Conservation (phyloP, 2,797 vertebrate species). For the Todus mexicanus region DNA sequence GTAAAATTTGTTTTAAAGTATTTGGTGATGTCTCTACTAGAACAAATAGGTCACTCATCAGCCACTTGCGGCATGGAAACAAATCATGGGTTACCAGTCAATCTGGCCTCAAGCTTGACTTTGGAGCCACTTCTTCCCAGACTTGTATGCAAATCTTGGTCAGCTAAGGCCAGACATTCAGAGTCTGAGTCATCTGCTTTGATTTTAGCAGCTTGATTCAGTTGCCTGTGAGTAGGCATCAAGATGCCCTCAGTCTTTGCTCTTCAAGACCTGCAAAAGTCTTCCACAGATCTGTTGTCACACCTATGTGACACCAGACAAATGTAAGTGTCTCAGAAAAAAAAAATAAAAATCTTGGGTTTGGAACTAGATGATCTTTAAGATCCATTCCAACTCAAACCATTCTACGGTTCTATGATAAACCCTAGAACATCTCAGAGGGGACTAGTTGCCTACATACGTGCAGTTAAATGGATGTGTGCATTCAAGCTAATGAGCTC, state of each 20-base stretch:
- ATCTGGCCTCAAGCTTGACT: background rate
- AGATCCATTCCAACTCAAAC: background rate
- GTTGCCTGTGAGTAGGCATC: background rate
- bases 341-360: background rate
- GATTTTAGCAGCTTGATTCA: background rate
- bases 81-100: background rate
- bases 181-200: rapidly evolving
- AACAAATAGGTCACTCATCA: background rate
- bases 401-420: background rate
- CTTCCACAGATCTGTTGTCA: background rate
- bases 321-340: background rate
- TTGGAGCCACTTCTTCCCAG: background rate
- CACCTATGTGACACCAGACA: background rate
- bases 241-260: background rate
- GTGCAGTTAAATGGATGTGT: background rate
- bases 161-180: background rate
- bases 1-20: background rate
- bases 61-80: background rate
- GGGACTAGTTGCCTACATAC: background rate
- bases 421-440: background rate
- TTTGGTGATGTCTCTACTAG: background rate
- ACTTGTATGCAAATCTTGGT: background rate
- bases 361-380: background rate
- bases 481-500: background rate
- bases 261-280: background rate